Percentiles rank a stretch among this genome's conserved stretches.
Conservation (phyloP, 2,888 invertebrate genomes). For the Chironomus tentans region DNA sequence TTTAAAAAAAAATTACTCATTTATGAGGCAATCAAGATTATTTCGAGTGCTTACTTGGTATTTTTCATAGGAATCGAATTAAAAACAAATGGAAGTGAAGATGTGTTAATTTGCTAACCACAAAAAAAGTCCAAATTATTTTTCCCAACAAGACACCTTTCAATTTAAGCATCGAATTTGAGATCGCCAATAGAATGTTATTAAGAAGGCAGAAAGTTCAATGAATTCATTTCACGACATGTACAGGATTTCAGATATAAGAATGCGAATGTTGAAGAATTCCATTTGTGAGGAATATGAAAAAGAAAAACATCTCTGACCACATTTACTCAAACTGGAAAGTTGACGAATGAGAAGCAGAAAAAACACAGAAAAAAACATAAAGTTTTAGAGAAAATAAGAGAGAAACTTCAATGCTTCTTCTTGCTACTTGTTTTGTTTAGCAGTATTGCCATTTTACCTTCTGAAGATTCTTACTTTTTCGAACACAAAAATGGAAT, state of each 20-base stretch:
- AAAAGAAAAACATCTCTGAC: not conserved
- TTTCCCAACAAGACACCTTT: no score
- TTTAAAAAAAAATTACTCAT: no score
- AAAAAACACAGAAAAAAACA: not conserved
- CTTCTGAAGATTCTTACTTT: no score
- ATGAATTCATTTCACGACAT: not conserved
- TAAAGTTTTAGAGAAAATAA: not conserved
- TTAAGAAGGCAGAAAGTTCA: not conserved
- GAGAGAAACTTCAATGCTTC: not conserved
- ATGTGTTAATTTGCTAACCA: not conserved
- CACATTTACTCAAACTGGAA: not conserved
- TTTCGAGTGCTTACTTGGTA: no score
- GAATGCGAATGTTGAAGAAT: not conserved
- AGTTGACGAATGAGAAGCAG: not conserved
- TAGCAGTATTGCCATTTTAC: not conserved
- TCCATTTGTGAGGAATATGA: not conserved
- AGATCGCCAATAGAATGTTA: not conserved
- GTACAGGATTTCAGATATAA: not conserved
- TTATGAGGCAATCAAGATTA: no score
- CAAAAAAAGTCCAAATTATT: not conserved
- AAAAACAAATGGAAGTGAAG: no score
- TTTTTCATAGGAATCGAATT: no score
- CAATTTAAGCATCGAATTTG: not conserved
- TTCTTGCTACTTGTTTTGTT: not conserved
- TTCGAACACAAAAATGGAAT: no score